A percentile compares a stretch with the other conserved stretches of the same genome.
phyloP scores from a whole-genome alignment of 2,888 invertebrate species.

The Cerastis leucographa region DNA sequence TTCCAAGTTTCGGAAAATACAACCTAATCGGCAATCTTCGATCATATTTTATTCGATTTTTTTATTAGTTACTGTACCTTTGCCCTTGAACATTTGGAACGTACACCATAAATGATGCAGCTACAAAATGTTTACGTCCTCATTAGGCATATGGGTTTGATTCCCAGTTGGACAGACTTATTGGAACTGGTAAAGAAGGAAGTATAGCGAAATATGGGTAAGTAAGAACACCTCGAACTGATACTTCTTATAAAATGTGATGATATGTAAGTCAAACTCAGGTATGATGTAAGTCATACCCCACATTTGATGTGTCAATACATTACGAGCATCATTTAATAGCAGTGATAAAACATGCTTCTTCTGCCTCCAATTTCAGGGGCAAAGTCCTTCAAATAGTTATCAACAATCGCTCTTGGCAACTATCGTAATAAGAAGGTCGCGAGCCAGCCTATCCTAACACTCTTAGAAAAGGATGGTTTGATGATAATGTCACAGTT shows the following conservation, averaged over 20 bases:
- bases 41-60: not conserved
- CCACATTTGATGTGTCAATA: not conserved
- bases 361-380: not conserved
- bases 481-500: constrained; percentile 7
- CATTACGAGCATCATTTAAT: not conserved
- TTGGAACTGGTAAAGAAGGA: not conserved
- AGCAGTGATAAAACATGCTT: not conserved
- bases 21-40: not conserved
- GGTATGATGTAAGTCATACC: too few relatives aligned
- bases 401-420: not conserved
- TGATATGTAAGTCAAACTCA: not conserved
- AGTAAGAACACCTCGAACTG: not conserved
- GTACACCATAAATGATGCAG: not conserved
- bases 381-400: not conserved
- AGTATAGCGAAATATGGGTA: not conserved
- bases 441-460: constrained; percentile 7
- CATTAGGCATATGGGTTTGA: not conserved
- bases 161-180: not conserved
- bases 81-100: not conserved
- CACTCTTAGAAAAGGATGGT: not conserved
- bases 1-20: not conserved
- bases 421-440: not conserved
- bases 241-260: not conserved
- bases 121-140: not conserved
- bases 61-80: not conserved